These are phyloP conservation scores for Laothoe populi DNA, from an alignment of 2,888 invertebrate genomes.

Conservation along the genomic window DNA sequence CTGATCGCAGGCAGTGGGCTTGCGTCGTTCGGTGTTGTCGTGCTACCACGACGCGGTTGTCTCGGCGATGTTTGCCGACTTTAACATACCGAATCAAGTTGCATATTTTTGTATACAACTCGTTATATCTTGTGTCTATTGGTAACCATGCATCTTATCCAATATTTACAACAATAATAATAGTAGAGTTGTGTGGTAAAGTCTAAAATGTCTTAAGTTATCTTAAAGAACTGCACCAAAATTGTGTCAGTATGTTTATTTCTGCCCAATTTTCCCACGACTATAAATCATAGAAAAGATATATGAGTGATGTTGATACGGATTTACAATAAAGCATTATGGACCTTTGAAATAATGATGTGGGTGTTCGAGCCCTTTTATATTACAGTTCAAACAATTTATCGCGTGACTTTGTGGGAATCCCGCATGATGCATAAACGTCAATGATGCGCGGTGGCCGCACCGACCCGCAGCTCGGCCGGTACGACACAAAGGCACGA, in stretches of 20 bases:
- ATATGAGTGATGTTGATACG: conserved; percentile 76
- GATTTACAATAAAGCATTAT: conserved; percentile 78
- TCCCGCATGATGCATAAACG: conserved; percentile 71
- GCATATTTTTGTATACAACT: background rate
- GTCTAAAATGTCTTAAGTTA: background rate
- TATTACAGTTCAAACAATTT: conserved; percentile 73
- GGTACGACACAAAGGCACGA: conserved; percentile 43
- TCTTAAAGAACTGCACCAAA: background rate
- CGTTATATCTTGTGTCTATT: background rate
- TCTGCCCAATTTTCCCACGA: conserved; percentile 66
- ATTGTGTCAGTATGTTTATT: background rate
- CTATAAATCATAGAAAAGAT: conserved; percentile 78
- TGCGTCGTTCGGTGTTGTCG: conserved; percentile 39
- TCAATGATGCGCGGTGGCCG: conserved; percentile 37
- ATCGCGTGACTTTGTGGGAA: conserved; percentile 76
- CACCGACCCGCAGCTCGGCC: conserved; percentile 43
- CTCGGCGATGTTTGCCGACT: background rate
- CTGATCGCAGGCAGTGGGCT: conserved; percentile 67
- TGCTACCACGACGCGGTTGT: conserved; percentile 30
- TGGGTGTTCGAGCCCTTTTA: conserved; percentile 78
- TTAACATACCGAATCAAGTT: background rate
- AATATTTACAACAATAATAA: background rate
- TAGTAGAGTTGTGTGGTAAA: background rate
- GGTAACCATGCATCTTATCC: background rate
- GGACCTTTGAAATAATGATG: conserved; percentile 80